Base-by-base conservation (phyloP, 2,797 vertebrate species). In the Cynodonichthys magdalenae region DNA sequence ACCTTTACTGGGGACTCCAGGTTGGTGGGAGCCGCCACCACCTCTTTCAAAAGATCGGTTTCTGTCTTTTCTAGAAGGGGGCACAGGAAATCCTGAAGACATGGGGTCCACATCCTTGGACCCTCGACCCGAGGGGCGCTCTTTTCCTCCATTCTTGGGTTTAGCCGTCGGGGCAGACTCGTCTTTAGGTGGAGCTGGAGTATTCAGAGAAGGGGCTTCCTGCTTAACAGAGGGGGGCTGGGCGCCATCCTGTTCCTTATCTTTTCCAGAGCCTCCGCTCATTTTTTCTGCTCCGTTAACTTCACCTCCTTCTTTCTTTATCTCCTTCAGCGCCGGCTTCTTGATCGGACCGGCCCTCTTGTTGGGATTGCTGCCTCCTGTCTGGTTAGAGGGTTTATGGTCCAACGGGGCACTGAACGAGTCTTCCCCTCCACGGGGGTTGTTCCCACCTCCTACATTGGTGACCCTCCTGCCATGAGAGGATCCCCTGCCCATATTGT, bases 341-440 rank as follows among this genome's bases (percentile, higher is more conserved):
- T 98, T 97, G 69, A 97, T 97, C 15, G 96, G 96, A 28, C 96
- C 96, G 0, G 95, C 95, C 28, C 96, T 90, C 81, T 92, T 94
- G 80, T 88, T 89, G 53, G 82, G 42, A 71, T 85, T 92, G 63
- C 70, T 46, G 18, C 89, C 81, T 64, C 89, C 91, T 12, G 82
- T 63, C 28, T 92, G 93, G 65, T 69, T 80, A 54, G 83, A 77
- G 36, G 85, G 39, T 74, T 92, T 94, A 80, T 90, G 87, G 60
- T 94, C 94, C 0, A 71, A 63, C 34, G 68, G 52, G 18, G 87
- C 66, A 83, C 83, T 59, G 79, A 89, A 69, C 18, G 88, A 80
- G 48, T 93, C 92, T 1, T 93, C 93, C 17, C 84, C 90, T 24
- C 86, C 91, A 14, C 89, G 84, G 31, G 82, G 41, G 73, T 49